These are phyloP conservation scores for Gallinago solitaria DNA, from an alignment of 2,797 vertebrate genomes.

Conservation along the genomic window DNA sequence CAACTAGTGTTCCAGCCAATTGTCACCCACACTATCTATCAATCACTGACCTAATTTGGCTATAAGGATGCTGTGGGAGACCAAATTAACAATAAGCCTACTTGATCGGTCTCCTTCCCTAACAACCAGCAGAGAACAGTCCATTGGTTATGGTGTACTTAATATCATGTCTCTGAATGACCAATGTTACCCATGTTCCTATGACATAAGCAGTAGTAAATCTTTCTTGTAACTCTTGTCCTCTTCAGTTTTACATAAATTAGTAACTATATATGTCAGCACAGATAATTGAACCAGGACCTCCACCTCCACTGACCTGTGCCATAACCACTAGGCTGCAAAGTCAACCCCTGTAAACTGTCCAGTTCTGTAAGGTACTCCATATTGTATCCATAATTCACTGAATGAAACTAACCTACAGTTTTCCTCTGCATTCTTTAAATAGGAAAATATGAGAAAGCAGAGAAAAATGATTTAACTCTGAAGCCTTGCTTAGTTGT, in stretches of 20 bases:
- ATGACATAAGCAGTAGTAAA: not conserved
- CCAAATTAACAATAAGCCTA: not conserved
- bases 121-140: not conserved
- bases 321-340: not conserved
- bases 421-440: not conserved
- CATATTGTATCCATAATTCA: not conserved
- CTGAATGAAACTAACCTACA: not conserved
- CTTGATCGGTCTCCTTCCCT: not conserved
- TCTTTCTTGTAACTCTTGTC: not conserved
- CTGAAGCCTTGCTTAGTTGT: not conserved
- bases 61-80: not conserved
- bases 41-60: not conserved
- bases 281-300: not conserved
- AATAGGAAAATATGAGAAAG: not conserved
- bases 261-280: not conserved
- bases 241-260: not conserved
- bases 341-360: not conserved
- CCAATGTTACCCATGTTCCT: not conserved
- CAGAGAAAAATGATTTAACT: not conserved
- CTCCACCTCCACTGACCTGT: not conserved
- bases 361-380: not conserved
- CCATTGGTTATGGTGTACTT: not conserved
- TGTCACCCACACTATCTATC: not conserved
- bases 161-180: not conserved
- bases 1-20: not conserved